Evolutionary conservation across 2,888 invertebrate genomes (phyloP).

Genomic region (Cryptocephalus moraei): DNA sequence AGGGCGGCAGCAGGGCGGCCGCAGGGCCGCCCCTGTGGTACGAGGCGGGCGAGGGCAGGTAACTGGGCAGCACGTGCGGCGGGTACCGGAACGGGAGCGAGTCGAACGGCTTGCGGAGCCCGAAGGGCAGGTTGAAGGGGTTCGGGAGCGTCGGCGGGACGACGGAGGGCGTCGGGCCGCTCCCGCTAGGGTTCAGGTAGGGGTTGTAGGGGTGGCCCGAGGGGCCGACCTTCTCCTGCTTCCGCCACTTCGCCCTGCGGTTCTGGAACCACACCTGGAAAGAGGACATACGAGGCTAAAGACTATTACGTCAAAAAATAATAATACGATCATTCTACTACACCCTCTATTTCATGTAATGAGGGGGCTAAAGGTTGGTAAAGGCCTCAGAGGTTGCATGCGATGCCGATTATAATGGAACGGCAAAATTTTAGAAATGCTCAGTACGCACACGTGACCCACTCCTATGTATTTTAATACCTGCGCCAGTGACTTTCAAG

Average conservation of each 20-base stretch:
- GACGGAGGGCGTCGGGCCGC: slow-evolving; percentile 53
- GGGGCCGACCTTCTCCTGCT: slow-evolving; percentile 87
- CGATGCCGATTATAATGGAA: no score
- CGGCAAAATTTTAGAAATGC: no score
- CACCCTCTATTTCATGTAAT: no score
- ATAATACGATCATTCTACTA: no score
- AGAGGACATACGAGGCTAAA: slow-evolving; percentile 8
- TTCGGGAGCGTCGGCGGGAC: slow-evolving; percentile 68
- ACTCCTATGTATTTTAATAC: no score
- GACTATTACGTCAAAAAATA: no score
- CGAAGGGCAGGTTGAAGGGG: slow-evolving; percentile 73
- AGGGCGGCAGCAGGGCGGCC: slow-evolving; percentile 53
- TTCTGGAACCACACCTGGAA: slow-evolving; percentile 91
- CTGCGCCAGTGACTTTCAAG: no score
- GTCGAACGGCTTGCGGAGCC: slow-evolving; percentile 64
- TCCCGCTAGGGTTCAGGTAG: slow-evolving; percentile 56
- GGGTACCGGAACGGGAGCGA: slow-evolving; percentile 65
- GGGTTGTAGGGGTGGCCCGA: slow-evolving; percentile 86
- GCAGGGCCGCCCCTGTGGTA: slow-evolving; percentile 51
- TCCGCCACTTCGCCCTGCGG: slow-evolving; percentile 84
- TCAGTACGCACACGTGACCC: no score
- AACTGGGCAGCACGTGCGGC: slow-evolving; percentile 48
- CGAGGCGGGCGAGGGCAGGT: slow-evolving; percentile 42
- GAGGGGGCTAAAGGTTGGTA: no score
- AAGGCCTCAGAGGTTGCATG: no score